Conservation (phyloP, 2,888 invertebrate species). For the Omphaloscelis lunosa region DNA sequence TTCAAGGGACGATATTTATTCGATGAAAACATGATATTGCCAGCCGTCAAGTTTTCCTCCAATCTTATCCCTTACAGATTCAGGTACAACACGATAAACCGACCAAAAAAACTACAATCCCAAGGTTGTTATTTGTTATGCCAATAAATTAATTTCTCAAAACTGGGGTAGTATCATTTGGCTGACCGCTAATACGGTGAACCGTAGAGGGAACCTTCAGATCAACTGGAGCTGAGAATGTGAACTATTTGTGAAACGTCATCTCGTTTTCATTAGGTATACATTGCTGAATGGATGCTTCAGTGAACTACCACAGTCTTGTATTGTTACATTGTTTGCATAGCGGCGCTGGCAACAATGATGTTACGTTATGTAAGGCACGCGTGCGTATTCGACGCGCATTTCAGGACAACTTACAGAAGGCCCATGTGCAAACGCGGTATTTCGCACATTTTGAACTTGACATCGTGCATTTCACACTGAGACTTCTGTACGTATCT, state of each 20-base stretch:
- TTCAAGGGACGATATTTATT: neutral
- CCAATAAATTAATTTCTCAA: conserved; percentile 5
- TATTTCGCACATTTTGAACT: neutral
- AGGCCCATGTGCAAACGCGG: neutral
- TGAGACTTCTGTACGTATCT: conserved; percentile 1
- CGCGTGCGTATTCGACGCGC: conserved; percentile 34
- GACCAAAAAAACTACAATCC: neutral
- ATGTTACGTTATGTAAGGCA: conserved; percentile 44
- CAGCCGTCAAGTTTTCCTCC: neutral
- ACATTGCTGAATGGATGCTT: conserved; percentile 50
- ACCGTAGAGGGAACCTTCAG: neutral
- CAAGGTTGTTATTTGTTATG: neutral
- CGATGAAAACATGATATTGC: neutral
- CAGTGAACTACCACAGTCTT: conserved; percentile 20
- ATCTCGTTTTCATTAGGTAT: conserved; percentile 7
- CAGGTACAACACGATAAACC: neutral
- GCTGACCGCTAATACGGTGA: conserved; percentile 10
- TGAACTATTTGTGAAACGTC: conserved; percentile 13
- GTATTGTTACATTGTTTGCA: conserved; percentile 51
- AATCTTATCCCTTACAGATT: neutral
- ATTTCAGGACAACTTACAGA: conserved; percentile 1
- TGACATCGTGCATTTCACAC: neutral
- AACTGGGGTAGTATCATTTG: conserved; percentile 12
- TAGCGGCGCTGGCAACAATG: conserved; percentile 48
- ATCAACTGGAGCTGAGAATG: conserved; percentile 12